Percentiles rank a stretch among this genome's conserved stretches.
phyloP scores from a whole-genome alignment of 2,888 invertebrate genomes.

The Diaphora mendica region DNA sequence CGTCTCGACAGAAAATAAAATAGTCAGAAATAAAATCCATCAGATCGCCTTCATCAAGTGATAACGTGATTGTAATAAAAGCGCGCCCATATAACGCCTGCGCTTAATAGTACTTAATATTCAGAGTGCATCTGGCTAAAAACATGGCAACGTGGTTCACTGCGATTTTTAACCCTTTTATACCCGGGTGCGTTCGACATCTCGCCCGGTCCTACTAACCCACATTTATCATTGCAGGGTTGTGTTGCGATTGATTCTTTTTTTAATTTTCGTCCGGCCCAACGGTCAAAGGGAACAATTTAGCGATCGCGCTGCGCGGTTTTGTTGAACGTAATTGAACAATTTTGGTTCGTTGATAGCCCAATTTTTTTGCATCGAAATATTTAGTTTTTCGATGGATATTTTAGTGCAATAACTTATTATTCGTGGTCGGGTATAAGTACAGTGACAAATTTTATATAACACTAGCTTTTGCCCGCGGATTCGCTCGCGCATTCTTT shows the following conservation, averaged over 20 bases:
- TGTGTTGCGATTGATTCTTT: conserved; percentile 42
- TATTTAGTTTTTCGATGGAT: conserved; percentile 20
- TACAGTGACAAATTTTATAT: neutral
- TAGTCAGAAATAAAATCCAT: too few relatives aligned
- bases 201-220: conserved; percentile 55
- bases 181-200: conserved; percentile 61
- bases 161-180: conserved; percentile 51
- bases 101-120: neutral
- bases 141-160: conserved; percentile 7
- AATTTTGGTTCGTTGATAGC: conserved; percentile 37
- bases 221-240: conserved; percentile 60
- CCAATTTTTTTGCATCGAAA: conserved; percentile 14
- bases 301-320: conserved; percentile 32
- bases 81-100: neutral
- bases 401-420: neutral
- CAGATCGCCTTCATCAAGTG: too few relatives aligned
- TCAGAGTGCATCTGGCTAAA: conserved; percentile 2
- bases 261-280: conserved; percentile 31
- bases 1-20: too few relatives aligned
- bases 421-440: neutral
- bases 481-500: too few relatives aligned
- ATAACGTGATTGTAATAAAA: too few relatives aligned
- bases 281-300: conserved; percentile 43
- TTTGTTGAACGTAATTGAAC: conserved; percentile 45
- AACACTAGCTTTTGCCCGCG: too few relatives aligned